These are phyloP conservation scores for Volucella bombylans DNA, from an alignment of 2,888 invertebrate species.

Conservation along the genomic window DNA sequence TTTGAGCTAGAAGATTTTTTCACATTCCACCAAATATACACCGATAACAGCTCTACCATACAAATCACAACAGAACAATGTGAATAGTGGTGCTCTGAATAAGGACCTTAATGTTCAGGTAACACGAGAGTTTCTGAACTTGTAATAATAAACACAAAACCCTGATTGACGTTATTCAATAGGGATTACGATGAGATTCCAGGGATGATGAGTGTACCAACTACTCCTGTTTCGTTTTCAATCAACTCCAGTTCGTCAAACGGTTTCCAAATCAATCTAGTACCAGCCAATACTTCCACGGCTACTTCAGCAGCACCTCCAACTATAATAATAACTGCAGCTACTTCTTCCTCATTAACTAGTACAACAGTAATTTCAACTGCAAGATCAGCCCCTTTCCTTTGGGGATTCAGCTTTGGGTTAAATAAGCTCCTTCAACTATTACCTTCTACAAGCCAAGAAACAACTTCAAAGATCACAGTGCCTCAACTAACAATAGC, in stretches of 20 bases:
- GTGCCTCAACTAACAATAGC: constrained; percentile 24
- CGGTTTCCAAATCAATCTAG: constrained; percentile 18
- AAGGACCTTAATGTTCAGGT: constrained; percentile 10
- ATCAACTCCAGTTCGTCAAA: constrained; percentile 2
- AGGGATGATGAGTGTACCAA: constrained; percentile 1
- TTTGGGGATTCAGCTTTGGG: constrained; percentile 54
- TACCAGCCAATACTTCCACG: neutral
- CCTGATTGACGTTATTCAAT: constrained; percentile 81
- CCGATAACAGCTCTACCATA: constrained; percentile 74
- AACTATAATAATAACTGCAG: neutral
- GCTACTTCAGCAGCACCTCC: neutral
- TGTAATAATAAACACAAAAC: constrained; percentile 71
- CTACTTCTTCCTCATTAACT: neutral
- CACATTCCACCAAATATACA: neutral
- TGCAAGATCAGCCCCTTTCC: constrained; percentile 23
- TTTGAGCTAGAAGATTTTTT: constrained; percentile 11
- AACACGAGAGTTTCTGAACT: constrained; percentile 52
- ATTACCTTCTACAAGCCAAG: constrained; percentile 38
- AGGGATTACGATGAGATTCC: constrained; percentile 75
- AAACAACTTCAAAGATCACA: neutral
- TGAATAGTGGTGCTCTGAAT: neutral
- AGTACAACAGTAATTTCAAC: constrained; percentile 9
- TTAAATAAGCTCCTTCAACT: constrained; percentile 53
- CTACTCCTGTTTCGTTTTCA: neutral
- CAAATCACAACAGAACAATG: constrained; percentile 5